These are phyloP conservation scores for Ceuthmochares aereus DNA, from an alignment of 2,113 vertebrate species.

Conservation along the genomic window DNA sequence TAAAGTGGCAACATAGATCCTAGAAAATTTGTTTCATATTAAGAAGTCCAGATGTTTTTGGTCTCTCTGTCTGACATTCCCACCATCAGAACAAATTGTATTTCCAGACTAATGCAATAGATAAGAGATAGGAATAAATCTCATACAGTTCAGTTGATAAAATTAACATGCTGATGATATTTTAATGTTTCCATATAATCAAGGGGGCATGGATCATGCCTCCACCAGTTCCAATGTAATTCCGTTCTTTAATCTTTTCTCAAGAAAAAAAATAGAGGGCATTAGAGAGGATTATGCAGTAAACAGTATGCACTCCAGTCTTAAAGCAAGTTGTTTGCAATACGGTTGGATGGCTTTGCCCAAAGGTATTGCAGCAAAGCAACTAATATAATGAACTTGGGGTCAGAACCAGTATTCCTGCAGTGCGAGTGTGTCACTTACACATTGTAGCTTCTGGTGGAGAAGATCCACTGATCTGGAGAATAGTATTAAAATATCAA, in stretches of 20 bases:
- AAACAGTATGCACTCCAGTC: conserved; percentile 24
- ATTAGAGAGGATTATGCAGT: conserved; percentile 50
- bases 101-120: conserved; percentile 82
- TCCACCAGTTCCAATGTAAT: conserved; percentile 77
- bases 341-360: conserved; percentile 44
- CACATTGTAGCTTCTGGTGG: background rate
- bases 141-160: conserved; percentile 79
- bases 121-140: conserved; percentile 83
- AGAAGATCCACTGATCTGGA: conserved; percentile 17
- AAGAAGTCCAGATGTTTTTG: conserved; percentile 81
- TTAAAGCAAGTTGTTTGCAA: conserved; percentile 33
- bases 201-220: conserved; percentile 80
- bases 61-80: conserved; percentile 78
- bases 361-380: conserved; percentile 46
- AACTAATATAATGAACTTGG: background rate
- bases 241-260: conserved; percentile 78
- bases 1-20: conserved; percentile 71
- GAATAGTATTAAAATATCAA: background rate
- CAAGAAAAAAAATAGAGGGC: conserved; percentile 50
- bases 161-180: conserved; percentile 87
- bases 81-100: conserved; percentile 83
- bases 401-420: conserved; percentile 10
- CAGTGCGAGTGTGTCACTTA: background rate
- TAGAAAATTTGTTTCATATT: conserved; percentile 73
- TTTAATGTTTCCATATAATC: conserved; percentile 85